Conservation (phyloP, 2,888 invertebrate species). For the Drosophila villosipedis region DNA sequence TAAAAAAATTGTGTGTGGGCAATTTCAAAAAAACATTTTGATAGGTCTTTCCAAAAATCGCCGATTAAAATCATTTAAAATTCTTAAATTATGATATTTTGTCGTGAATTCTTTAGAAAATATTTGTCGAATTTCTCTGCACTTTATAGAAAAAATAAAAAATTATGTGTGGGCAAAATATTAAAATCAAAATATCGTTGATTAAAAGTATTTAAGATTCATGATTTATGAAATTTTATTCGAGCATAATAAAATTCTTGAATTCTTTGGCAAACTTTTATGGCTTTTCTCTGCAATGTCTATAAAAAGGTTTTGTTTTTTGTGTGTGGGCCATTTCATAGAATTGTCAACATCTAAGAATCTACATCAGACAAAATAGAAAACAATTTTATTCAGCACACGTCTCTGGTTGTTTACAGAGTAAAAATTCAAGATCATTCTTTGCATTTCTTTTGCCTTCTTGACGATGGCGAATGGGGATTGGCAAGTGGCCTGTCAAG, state of each 20-base stretch:
- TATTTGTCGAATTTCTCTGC: background rate
- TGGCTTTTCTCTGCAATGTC: background rate
- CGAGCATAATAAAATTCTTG: background rate
- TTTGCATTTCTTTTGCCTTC: constrained; percentile 33
- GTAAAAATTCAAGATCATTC: constrained; percentile 51
- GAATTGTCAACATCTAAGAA: constrained; percentile 11
- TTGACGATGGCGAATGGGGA: constrained; percentile 38
- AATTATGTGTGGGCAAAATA: background rate
- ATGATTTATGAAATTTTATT: background rate
- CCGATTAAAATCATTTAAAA: background rate
- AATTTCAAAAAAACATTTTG: background rate
- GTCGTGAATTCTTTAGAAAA: background rate
- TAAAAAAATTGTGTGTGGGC: background rate
- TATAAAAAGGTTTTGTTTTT: background rate
- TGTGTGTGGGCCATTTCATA: constrained; percentile 22
- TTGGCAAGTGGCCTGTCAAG: constrained; percentile 62
- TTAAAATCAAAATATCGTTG: background rate
- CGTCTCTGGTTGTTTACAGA: constrained; percentile 30
- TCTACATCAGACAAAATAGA: constrained; percentile 12
- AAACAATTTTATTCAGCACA: constrained; percentile 28
- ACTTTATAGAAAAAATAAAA: background rate
- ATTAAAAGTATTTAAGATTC: background rate
- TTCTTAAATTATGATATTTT: background rate
- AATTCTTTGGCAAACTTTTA: background rate
- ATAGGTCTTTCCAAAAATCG: background rate